Conservation (phyloP, 2,113 vertebrate species). For the Psilopsiagon aymara region DNA sequence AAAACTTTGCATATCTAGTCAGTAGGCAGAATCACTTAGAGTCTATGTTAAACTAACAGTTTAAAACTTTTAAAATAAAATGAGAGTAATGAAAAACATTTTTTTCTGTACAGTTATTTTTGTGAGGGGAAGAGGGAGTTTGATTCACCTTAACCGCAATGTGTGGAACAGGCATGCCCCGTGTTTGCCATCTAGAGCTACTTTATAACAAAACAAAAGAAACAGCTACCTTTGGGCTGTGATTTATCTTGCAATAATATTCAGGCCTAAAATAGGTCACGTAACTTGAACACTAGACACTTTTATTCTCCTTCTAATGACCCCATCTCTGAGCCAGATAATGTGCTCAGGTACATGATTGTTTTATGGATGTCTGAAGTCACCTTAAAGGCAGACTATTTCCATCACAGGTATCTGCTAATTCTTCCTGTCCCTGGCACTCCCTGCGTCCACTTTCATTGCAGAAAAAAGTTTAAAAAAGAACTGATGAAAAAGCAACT, state of each 20-base stretch:
- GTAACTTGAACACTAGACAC: not conserved
- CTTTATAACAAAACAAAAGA: not conserved
- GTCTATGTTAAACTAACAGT: fast-evolving
- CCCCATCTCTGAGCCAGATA: not conserved
- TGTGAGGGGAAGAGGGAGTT: not conserved
- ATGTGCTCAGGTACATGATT: not conserved
- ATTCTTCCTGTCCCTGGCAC: fast-evolving
- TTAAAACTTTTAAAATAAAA: not conserved
- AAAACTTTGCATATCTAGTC: not conserved
- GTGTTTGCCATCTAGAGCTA: not conserved
- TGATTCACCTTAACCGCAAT: not conserved
- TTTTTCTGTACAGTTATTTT: not conserved
- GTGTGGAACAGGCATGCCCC: not conserved
- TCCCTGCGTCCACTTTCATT: no score
- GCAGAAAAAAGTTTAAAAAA: not conserved
- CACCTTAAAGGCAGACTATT: not conserved
- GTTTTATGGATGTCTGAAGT: not conserved
- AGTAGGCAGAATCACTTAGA: not conserved
- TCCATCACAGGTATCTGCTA: fast-evolving
- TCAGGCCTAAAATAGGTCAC: not conserved
- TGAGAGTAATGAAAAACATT: not conserved
- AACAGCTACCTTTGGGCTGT: not conserved
- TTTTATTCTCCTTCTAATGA: not conserved
- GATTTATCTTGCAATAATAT: not conserved
- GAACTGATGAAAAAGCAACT: not conserved